A percentile compares a stretch with the other conserved stretches of the same genome.
These are phyloP conservation scores for Luffia ferchaultella DNA, from an alignment of 2,888 invertebrate species.

Conservation along the genomic window DNA sequence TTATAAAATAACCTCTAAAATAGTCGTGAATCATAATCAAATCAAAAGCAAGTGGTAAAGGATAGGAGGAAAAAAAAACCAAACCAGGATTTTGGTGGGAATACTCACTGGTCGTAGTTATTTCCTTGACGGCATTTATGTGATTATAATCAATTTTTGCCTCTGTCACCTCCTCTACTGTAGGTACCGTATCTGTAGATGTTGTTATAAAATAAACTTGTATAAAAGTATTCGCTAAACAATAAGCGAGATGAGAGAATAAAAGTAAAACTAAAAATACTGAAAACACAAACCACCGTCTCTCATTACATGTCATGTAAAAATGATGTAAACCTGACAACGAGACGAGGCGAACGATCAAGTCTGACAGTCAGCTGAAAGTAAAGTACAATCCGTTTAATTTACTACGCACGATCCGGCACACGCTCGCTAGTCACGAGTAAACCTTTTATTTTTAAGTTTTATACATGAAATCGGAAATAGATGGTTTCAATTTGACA, in stretches of 20 bases:
- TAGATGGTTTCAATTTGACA: too few species aligned
- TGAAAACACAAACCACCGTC: constrained; percentile 9
- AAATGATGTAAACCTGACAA: constrained; percentile 31
- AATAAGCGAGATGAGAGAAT: too few species aligned
- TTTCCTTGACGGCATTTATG: constrained; percentile 46
- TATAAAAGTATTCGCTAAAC: constrained; percentile 1
- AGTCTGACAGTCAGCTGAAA: background rate
- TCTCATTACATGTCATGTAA: constrained; percentile 27
- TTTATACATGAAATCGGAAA: background rate
- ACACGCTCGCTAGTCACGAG: constrained; percentile 10
- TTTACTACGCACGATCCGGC: constrained; percentile 42
- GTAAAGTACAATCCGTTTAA: constrained; percentile 44
- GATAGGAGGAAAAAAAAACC: constrained; percentile 28
- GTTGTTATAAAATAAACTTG: constrained; percentile 33
- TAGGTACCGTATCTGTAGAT: constrained; percentile 56
- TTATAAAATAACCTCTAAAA: background rate
- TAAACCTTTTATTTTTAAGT: background rate
- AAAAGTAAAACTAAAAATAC: constrained; percentile 5
- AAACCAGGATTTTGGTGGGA: constrained; percentile 28
- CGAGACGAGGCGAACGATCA: background rate
- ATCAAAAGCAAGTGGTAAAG: constrained; percentile 18
- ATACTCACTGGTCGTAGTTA: constrained; percentile 58
- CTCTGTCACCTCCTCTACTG: constrained; percentile 56
- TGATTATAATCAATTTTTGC: constrained; percentile 44
- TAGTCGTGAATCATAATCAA: constrained; percentile 2